Evolutionary conservation across 2,797 vertebrate genomes (phyloP).

Genomic region (Propithecus deckenii): DNA sequence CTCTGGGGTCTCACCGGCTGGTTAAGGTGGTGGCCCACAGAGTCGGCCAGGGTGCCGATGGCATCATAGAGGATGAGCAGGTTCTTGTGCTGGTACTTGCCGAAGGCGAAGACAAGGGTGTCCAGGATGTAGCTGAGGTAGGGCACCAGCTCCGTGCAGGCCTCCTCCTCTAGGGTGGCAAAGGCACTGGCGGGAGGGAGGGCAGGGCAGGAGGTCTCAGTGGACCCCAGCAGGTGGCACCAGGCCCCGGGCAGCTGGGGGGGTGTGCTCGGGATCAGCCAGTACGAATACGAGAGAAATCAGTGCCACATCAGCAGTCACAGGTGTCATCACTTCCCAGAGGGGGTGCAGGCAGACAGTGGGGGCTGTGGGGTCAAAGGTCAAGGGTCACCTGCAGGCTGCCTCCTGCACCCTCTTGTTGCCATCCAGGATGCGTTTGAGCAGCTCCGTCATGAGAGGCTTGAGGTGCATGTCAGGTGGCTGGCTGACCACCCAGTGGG

Average conservation of each 20-base stretch:
- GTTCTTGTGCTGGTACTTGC: slow-evolving; percentile 98
- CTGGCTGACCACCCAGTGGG: slow-evolving; percentile 97
- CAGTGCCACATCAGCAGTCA: slow-evolving; percentile 60
- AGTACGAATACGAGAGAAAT: slow-evolving; percentile 77
- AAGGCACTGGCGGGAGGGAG: slow-evolving; percentile 87
- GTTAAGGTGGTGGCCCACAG: slow-evolving; percentile 97
- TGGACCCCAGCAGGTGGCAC: too few species aligned
- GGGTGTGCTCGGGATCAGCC: slow-evolving; percentile 65
- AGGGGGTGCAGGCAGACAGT: background rate
- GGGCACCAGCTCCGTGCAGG: slow-evolving; percentile 96
- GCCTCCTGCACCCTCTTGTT: slow-evolving; percentile 97
- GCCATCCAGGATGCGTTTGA: slow-evolving; percentile 95
- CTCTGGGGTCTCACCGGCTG: slow-evolving; percentile 85
- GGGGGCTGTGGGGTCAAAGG: background rate
- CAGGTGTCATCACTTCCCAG: slow-evolving; percentile 73
- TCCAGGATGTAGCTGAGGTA: slow-evolving; percentile 97
- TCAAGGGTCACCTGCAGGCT: slow-evolving; percentile 90
- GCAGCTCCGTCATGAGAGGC: slow-evolving; percentile 95
- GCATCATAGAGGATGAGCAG: slow-evolving; percentile 97
- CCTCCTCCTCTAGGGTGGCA: slow-evolving; percentile 96
- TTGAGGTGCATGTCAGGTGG: slow-evolving; percentile 94
- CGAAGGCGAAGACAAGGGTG: slow-evolving; percentile 96
- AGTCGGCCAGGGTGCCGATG: slow-evolving; percentile 95
- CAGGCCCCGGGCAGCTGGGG: background rate
- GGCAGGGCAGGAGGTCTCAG: background rate